These are phyloP conservation scores for Agriopis leucophaearia DNA, from an alignment of 2,888 invertebrate genomes.

Conservation along the genomic window DNA sequence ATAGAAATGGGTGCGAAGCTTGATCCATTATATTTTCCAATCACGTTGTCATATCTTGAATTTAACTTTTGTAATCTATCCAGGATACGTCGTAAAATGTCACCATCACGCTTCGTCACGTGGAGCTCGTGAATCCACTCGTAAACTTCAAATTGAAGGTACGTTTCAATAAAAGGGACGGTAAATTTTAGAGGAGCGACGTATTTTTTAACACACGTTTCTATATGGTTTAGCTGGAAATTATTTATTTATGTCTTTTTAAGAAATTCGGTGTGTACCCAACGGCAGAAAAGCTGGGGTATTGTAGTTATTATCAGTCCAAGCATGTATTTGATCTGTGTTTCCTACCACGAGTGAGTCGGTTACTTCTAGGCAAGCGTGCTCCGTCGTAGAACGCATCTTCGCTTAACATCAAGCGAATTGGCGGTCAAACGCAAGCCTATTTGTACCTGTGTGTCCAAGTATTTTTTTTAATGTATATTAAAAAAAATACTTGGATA, in stretches of 20 bases:
- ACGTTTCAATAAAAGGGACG: slow-evolving; percentile 31
- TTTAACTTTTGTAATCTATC: slow-evolving; percentile 32
- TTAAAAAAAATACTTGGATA: no score
- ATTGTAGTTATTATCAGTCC: no score
- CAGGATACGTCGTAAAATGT: slow-evolving; percentile 29
- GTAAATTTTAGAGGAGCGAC: slow-evolving; percentile 20
- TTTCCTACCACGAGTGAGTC: no score
- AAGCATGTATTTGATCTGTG: no score
- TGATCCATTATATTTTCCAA: background rate
- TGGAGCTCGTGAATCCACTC: slow-evolving; percentile 35
- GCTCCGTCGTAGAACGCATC: no score
- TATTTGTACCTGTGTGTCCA: no score
- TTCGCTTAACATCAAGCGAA: no score
- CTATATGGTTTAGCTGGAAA: slow-evolving; percentile 1
- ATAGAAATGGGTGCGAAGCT: background rate
- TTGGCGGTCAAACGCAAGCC: no score
- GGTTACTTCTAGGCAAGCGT: no score
- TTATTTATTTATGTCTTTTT: background rate
- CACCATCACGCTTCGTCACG: slow-evolving; percentile 30
- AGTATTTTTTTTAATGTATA: no score
- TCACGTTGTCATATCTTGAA: slow-evolving; percentile 8
- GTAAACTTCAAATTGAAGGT: slow-evolving; percentile 37
- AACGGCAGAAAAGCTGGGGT: no score
- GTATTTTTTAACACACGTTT: slow-evolving; percentile 8
- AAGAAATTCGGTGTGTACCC: no score